Conservation (phyloP, 2,888 invertebrate genomes). For the Germaria angustata region DNA sequence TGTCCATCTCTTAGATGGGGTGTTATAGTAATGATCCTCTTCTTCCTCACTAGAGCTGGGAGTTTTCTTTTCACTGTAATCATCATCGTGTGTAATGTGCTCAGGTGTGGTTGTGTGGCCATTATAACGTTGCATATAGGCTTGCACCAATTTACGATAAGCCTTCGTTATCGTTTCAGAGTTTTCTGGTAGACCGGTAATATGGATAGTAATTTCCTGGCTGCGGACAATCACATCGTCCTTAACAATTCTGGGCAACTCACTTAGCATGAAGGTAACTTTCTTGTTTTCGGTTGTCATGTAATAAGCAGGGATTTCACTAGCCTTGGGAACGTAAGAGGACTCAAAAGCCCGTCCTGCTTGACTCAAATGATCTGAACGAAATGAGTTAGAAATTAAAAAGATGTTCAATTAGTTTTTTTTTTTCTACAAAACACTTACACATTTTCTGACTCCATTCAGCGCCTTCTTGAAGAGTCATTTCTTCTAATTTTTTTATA, state of each 20-base stretch:
- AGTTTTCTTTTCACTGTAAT: background rate
- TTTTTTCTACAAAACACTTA: constrained; percentile 66
- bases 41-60: constrained; percentile 55
- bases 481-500: constrained; percentile 71
- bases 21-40: background rate
- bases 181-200: constrained; percentile 74
- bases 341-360: constrained; percentile 72
- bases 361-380: constrained; percentile 73
- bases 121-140: constrained; percentile 75
- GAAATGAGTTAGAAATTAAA: background rate
- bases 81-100: constrained; percentile 22
- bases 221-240: constrained; percentile 70
- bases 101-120: background rate
- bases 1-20: background rate
- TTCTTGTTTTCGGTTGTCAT: constrained; percentile 41
- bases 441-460: constrained; percentile 73
- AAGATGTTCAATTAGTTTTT: too few species aligned
- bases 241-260: constrained; percentile 68
- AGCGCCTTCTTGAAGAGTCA: constrained; percentile 73
- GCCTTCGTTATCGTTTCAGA: constrained; percentile 72
- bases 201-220: constrained; percentile 76
- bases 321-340: constrained; percentile 69
- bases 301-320: constrained; percentile 61
- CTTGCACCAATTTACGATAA: constrained; percentile 71
- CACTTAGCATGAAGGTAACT: constrained; percentile 66